Evolutionary conservation across 2,888 invertebrate genomes (phyloP).

Genomic region (Tortrix viridana): DNA sequence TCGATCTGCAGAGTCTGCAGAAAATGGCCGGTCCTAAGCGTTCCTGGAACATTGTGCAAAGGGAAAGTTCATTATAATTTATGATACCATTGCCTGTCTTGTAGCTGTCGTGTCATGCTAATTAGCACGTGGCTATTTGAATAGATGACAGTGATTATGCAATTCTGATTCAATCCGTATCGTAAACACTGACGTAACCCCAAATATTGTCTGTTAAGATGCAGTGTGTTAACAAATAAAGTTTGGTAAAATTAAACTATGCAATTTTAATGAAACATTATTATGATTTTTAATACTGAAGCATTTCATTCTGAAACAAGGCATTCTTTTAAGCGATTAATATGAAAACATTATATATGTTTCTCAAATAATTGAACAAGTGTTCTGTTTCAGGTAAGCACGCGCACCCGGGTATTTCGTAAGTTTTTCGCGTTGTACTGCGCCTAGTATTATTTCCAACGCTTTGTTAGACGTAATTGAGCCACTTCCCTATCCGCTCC

Average conservation of each 20-base stretch:
- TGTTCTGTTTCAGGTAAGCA: conserved; percentile 33
- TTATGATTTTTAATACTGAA: too few relatives aligned
- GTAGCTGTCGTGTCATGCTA: conserved; percentile 32
- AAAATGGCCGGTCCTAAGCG: too few relatives aligned
- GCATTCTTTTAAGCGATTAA: neutral
- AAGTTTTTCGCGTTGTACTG: conserved; percentile 51
- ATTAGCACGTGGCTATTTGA: conserved; percentile 20
- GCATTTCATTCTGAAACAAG: too few relatives aligned
- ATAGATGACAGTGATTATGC: conserved; percentile 26
- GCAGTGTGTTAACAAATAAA: too few relatives aligned
- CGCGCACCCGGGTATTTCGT: conserved; percentile 23
- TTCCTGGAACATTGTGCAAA: conserved; percentile 1
- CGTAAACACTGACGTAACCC: too few relatives aligned
- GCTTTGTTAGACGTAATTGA: conserved; percentile 55
- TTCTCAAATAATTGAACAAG: conserved; percentile 4
- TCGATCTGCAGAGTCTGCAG: too few relatives aligned
- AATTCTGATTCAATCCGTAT: neutral
- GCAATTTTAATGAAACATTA: too few relatives aligned
- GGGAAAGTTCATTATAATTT: conserved; percentile 31
- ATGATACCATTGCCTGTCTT: conserved; percentile 25
- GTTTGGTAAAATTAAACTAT: too few relatives aligned
- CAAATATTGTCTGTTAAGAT: too few relatives aligned
- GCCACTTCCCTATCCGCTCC: conserved; percentile 61
- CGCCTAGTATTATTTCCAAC: conserved; percentile 51
- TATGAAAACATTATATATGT: conserved; percentile 1